A percentile compares a stretch with the other conserved stretches of the same genome.
Conservation (phyloP, 1,140 invertebrate species). For the Diachasmimorpha longicaudata region DNA sequence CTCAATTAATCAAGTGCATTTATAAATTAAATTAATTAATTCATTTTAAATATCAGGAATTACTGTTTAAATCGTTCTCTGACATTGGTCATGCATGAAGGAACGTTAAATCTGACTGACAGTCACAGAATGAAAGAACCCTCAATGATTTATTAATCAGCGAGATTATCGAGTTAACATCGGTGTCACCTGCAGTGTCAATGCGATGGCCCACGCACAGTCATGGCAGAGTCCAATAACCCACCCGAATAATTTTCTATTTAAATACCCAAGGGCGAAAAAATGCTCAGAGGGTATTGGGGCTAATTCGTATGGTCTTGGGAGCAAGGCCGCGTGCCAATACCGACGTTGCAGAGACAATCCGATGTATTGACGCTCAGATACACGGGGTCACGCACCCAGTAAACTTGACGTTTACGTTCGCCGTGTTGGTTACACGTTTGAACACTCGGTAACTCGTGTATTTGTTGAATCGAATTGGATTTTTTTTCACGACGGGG, state of each 20-base stretch:
- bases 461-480: background rate
- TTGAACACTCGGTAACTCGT: background rate
- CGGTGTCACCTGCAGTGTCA: background rate
- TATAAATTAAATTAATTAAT: too few species aligned
- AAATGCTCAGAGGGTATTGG: conserved; percentile 11
- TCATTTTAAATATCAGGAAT: too few species aligned
- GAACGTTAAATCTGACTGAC: too few species aligned
- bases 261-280: background rate
- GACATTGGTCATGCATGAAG: too few species aligned
- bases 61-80: too few species aligned
- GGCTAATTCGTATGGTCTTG: conserved; percentile 23
- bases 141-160: background rate
- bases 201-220: background rate
- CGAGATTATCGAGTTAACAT: background rate
- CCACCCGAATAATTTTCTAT: background rate
- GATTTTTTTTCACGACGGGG: background rate
- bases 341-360: background rate
- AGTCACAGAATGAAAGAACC: too few species aligned
- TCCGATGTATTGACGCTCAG: background rate
- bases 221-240: background rate
- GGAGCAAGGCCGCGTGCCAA: conserved; percentile 31
- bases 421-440: background rate
- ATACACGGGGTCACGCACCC: conserved; percentile 11
- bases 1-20: too few species aligned
- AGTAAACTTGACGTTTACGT: background rate